Evolutionary conservation across 2,888 invertebrate genomes (phyloP).

Genomic region (Chaetoderma sp.): DNA sequence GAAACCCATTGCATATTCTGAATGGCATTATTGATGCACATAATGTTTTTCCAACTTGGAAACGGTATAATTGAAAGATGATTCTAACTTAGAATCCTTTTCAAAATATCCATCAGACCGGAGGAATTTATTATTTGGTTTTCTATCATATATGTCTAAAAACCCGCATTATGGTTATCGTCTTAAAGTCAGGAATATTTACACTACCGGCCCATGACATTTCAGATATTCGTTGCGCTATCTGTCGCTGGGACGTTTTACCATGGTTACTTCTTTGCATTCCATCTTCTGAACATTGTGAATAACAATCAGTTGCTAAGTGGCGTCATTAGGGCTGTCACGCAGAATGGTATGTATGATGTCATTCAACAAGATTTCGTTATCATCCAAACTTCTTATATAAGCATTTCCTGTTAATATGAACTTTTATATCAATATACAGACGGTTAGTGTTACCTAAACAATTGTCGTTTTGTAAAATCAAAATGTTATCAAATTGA

Average conservation of each 20-base stretch:
- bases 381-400: no score
- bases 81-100: neutral
- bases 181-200: no score
- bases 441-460: no score
- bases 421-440: no score
- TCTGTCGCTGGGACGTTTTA: constrained; percentile 63
- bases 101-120: neutral
- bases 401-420: no score
- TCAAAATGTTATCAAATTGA: no score
- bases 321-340: constrained; percentile 69
- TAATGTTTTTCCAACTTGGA: neutral
- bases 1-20: no score
- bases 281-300: constrained; percentile 69
- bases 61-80: neutral
- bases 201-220: no score
- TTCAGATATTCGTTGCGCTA: constrained; percentile 60
- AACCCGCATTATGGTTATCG: neutral
- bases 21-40: no score
- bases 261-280: constrained; percentile 68
- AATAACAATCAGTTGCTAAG: constrained; percentile 68
- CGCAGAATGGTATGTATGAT: constrained; percentile 64
- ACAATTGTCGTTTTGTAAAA: no score
- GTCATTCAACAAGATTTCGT: no score
- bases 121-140: neutral
- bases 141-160: neutral